These are phyloP conservation scores for Oncorhynchus clarkii DNA, from an alignment of 2,113 vertebrate species.

Conservation along the genomic window DNA sequence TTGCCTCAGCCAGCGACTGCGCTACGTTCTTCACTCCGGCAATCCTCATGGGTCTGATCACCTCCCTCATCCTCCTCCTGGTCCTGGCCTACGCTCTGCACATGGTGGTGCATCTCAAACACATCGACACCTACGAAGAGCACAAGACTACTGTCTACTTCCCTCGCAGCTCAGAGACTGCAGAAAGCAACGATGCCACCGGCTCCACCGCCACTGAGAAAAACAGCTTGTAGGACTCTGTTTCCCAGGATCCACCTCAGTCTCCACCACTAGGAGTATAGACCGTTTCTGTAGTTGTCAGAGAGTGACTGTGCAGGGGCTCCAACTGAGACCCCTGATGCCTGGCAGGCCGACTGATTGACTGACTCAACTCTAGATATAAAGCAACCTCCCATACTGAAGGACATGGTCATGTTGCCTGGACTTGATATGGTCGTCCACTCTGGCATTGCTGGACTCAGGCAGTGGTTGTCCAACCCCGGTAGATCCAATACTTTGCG, in stretches of 20 bases:
- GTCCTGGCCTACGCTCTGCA: conserved; percentile 90
- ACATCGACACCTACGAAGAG: conserved; percentile 84
- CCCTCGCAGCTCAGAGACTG: conserved; percentile 55
- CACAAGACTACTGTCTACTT: conserved; percentile 73
- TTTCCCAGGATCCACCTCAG: neutral
- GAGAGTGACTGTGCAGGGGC: neutral
- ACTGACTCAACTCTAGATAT: neutral
- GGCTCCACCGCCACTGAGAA: conserved; percentile 27
- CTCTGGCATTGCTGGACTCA: neutral
- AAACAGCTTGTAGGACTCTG: conserved; percentile 28
- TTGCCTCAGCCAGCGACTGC: conserved; percentile 84
- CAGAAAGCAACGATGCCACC: conserved; percentile 24
- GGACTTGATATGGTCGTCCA: neutral
- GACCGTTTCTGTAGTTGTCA: conserved; percentile 1
- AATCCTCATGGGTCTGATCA: conserved; percentile 86
- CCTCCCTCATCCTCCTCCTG: conserved; percentile 86
- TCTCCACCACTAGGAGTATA: neutral
- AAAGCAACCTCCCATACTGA: neutral
- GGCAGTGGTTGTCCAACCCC: neutral
- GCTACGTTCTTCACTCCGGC: conserved; percentile 84
- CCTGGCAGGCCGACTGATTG: neutral
- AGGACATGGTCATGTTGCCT: too few relatives aligned
- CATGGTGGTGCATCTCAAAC: conserved; percentile 88
- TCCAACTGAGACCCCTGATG: neutral
- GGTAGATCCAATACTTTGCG: neutral